Base-by-base conservation (phyloP, 2,888 invertebrate species). In the Oscheius sp. region DNA sequence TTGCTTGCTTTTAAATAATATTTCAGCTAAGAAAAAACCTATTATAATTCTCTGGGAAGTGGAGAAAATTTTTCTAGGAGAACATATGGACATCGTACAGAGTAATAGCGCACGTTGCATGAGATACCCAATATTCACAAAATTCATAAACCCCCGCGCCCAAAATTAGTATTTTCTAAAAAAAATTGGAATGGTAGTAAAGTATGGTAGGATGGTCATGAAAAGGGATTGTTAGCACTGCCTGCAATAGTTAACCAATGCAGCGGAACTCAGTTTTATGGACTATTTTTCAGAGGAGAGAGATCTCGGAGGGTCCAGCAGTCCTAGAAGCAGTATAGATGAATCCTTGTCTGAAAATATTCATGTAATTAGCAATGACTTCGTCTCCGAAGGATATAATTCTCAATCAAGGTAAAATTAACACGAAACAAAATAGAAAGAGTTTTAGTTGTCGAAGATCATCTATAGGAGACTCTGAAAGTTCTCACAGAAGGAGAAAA, bases 281-380 rank as follows among this genome's bases (percentile, higher is more conserved):
- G 1, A 43, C 25, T n/a, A 2, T 56, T 2, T 80, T 86, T 73
- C 79, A 87, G 87, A 87, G 68, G 87, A 87, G 71, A 77, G 84
- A 45, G 87, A 86, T 46, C 75, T 85, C 25, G 83, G 79, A 7
- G 83, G 81, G 35, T 81, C 83, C n/a, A 84, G 84, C 18, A 83
- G 85, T 9, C 85, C 86, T 3, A 73, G 81, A 64, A 82, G 80
- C 6, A 83, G 81, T 55, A 77, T 79, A 18, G 76, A 69, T 25
- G 85, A 85, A 6, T 84, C 84, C 12, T 76, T 87, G 25, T 84
- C 84, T 41, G 87, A 87, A 18, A 83, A 84, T 69, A 75, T 82
- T 0, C 73, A 86, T 49, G 83, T 87, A 16, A 78, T 87, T 16
- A 84, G 86, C 45, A 87, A 87, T 74, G 87, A 87, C 70, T 87